Conservation (phyloP, 2,113 vertebrate species). For the Pteruthius melanotis region DNA sequence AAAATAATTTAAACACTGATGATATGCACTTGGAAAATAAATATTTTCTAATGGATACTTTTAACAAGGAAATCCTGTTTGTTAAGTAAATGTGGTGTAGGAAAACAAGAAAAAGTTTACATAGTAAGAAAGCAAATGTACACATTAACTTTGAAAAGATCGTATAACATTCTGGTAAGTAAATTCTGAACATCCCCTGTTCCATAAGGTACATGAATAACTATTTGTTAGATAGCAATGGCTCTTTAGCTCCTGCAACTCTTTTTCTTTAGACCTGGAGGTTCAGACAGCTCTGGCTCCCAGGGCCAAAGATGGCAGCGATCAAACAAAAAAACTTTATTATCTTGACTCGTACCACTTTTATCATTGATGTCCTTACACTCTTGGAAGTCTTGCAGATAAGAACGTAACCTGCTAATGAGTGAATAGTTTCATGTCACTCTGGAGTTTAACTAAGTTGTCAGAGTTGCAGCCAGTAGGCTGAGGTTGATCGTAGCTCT, state of each 20-base stretch:
- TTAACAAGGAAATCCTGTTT: neutral
- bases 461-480: neutral
- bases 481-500: neutral
- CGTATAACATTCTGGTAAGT: neutral
- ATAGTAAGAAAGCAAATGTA: neutral
- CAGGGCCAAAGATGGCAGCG: neutral
- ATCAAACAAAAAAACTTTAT: neutral
- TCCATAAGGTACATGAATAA: neutral
- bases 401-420: neutral
- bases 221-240: neutral
- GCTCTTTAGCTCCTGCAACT: neutral
- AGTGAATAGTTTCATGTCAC: neutral
- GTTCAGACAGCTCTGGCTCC: neutral
- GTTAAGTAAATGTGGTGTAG: neutral
- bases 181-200: neutral
- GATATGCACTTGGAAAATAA: neutral
- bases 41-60: neutral
- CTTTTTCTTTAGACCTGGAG: neutral
- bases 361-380: neutral
- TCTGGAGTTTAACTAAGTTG: neutral
- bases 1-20: neutral
- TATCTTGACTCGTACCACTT: neutral
- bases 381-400: neutral
- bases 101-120: neutral
- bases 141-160: neutral